Evolutionary conservation across 2,113 vertebrate species (phyloP).

Genomic region (Epinephelus fuscoguttatus): DNA sequence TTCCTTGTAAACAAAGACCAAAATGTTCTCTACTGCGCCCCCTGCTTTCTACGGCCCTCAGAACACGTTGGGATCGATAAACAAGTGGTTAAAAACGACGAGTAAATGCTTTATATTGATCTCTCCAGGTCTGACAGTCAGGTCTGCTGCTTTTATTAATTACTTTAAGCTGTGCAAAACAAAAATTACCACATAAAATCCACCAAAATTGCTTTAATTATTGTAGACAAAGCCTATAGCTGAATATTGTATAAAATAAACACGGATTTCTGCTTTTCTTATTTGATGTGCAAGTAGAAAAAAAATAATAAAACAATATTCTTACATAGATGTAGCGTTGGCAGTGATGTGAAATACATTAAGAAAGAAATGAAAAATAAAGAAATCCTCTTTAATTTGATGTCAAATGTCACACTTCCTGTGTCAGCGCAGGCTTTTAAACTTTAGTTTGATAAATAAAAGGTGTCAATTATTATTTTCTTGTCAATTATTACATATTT

Average conservation of each 20-base stretch:
- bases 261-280: fast-evolving
- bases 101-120: slow-evolving; percentile 23
- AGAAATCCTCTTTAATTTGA: background rate
- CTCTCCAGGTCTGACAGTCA: slow-evolving; percentile 9
- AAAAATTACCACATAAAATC: background rate
- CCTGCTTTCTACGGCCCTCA: slow-evolving; percentile 67
- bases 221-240: background rate
- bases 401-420: background rate
- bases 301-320: background rate
- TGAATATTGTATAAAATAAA: background rate
- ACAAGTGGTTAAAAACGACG: slow-evolving; percentile 61
- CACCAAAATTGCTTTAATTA: background rate
- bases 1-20: slow-evolving; percentile 84
- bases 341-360: background rate
- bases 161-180: background rate
- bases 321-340: background rate
- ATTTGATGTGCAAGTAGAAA: background rate
- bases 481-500: background rate
- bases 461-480: background rate
- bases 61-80: slow-evolving; percentile 65
- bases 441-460: background rate
- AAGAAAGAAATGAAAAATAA: background rate
- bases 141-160: background rate
- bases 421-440: background rate
- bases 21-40: slow-evolving; percentile 79